A percentile compares a stretch with the other conserved stretches of the same genome.
These are phyloP conservation scores for Nothobranchius furzeri DNA, from an alignment of 2,113 vertebrate genomes.

Conservation along the genomic window DNA sequence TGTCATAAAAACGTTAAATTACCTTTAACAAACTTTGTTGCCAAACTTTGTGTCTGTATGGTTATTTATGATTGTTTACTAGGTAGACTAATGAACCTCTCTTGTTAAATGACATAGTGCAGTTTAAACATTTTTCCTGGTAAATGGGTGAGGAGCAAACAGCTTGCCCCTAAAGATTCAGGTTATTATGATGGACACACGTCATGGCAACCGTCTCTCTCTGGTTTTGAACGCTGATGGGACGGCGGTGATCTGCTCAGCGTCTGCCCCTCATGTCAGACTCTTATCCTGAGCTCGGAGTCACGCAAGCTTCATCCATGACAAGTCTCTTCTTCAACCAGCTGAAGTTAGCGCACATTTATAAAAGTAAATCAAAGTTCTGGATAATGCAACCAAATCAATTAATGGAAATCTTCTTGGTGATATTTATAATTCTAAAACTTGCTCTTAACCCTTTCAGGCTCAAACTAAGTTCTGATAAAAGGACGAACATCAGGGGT, in stretches of 20 bases:
- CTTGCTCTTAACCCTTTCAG: no score
- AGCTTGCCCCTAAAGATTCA: conserved; percentile 12
- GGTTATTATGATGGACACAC: not conserved
- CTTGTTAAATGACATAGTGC: no score
- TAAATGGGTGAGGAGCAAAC: no score
- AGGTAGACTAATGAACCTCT: no score
- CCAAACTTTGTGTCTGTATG: conserved; percentile 35
- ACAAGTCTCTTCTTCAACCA: not conserved
- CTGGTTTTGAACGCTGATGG: conserved; percentile 21
- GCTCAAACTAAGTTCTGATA: no score
- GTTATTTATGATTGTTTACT: conserved; percentile 5
- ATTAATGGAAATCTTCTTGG: no score
- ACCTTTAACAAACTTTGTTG: conserved; percentile 31
- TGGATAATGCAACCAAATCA: not conserved
- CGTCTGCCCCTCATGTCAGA: conserved; percentile 32
- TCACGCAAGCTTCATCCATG: not conserved
- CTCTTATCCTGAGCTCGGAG: conserved; percentile 3
- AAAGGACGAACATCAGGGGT: no score
- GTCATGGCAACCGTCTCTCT: not conserved
- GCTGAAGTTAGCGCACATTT: not conserved
- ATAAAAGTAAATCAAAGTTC: not conserved
- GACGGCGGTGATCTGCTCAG: conserved; percentile 37
- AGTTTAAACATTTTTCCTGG: no score
- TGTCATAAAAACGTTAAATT: conserved; percentile 19
- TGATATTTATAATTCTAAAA: no score